Evolutionary conservation across 1,140 invertebrate genomes (phyloP).

Genomic region (Bactericera cockerelli): DNA sequence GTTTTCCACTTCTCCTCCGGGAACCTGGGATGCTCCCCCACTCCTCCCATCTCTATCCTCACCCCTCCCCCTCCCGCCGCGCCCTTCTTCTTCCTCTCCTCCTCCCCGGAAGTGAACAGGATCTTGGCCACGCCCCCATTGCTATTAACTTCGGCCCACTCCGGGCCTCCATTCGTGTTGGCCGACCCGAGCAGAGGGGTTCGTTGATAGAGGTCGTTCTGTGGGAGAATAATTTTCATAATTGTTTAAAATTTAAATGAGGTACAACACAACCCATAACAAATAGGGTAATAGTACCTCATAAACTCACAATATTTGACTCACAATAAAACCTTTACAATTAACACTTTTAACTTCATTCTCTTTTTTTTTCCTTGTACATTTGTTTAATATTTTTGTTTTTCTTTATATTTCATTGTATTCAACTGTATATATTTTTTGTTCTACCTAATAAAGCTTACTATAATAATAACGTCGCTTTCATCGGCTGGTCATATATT

Average conservation of each 20-base stretch:
- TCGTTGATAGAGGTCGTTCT: conserved; percentile 34
- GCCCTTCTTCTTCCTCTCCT: conserved; percentile 30
- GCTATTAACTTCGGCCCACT: neutral
- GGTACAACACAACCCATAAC: too few species aligned
- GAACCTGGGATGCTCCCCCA: conserved; percentile 43
- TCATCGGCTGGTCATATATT: too few species aligned
- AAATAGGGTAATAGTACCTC: too few species aligned
- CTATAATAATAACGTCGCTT: too few species aligned
- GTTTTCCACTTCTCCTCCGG: conserved; percentile 58
- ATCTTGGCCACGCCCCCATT: conserved; percentile 29
- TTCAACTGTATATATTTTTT: too few species aligned
- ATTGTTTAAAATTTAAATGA: neutral
- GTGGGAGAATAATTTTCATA: neutral
- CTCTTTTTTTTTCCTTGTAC: too few species aligned
- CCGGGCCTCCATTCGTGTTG: conserved; percentile 28
- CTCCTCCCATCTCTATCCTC: conserved; percentile 38
- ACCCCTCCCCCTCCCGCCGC: conserved; percentile 31
- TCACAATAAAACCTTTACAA: neutral
- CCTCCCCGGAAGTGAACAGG: conserved; percentile 30
- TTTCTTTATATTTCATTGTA: too few species aligned
- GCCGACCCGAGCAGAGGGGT: conserved; percentile 33
- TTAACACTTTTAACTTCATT: neutral
- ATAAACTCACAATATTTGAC: neutral
- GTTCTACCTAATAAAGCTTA: too few species aligned
- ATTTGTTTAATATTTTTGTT: too few species aligned